Conservation (phyloP, 2,797 vertebrate genomes). For the Platalea minor region DNA sequence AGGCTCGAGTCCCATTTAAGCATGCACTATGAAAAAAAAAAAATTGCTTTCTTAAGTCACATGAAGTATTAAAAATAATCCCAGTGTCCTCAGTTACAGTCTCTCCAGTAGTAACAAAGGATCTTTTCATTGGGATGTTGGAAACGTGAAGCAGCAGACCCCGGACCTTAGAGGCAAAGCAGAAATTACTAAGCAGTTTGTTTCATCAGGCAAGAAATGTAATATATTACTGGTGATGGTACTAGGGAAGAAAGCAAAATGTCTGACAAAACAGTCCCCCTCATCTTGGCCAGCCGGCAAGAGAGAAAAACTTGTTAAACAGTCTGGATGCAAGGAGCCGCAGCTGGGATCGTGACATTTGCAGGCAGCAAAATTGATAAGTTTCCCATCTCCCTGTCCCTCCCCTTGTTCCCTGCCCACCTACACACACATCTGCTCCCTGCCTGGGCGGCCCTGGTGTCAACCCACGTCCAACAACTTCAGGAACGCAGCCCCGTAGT, state of each 20-base stretch:
- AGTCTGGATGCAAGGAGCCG: background rate
- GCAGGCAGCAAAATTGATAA: background rate
- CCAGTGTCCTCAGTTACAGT: background rate
- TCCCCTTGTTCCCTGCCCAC: conserved; percentile 15
- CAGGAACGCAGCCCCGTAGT: background rate
- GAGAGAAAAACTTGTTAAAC: background rate
- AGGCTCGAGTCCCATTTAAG: background rate
- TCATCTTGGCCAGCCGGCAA: background rate
- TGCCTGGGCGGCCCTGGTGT: background rate
- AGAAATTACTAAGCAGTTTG: background rate
- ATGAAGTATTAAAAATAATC: background rate
- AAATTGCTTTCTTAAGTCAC: background rate
- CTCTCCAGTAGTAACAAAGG: background rate
- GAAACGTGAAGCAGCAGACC: background rate
- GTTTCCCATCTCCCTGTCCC: background rate
- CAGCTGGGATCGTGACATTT: background rate
- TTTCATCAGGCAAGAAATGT: background rate
- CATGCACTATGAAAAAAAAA: background rate
- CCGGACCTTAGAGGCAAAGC: background rate
- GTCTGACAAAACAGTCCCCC: background rate
- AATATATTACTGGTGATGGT: background rate
- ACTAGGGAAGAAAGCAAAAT: background rate
- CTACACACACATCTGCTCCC: conserved; percentile 43
- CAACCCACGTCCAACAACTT: background rate
- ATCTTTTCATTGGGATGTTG: background rate